Evolutionary conservation across 2,888 invertebrate genomes (phyloP), one percentile per base, ranked within the genome.

Genomic region (Homarus gammarus): DNA sequence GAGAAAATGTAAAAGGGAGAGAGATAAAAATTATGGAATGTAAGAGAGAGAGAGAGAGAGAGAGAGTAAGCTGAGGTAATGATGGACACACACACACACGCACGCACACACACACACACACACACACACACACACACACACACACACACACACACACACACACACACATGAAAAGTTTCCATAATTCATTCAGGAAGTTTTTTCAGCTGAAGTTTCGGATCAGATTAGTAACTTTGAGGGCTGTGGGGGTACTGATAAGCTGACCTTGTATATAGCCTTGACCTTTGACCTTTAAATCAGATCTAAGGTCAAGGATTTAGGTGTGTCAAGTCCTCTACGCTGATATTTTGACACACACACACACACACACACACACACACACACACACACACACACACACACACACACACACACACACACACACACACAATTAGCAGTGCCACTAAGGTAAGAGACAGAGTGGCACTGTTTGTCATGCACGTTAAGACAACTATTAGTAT

Each of bases 141-240:
- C 72, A 72, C 72, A 72, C 72, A 72, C 72, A 72, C 72, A 72
- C 72, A 72, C 72, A 72, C 72, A 72, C 72, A 72, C 72, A 72
- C 72, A 72, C 72, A 72, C 72, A 72, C 72, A 70, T 27, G 27
- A 12, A 70, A 12, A 6, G 38, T 10, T n/a, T 1, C 3, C 12
- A 6, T n/a, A 15, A 75, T 22, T 6, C 40, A 27, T 40, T 33
- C 73, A 73, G 33, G 38, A 3, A 73, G 38, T 38, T 36, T 38
- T 36, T 38, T 36, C 73, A 73, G 36, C 33, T 38, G 38, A 33
- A n/a, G n/a, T n/a, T n/a, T n/a, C n/a, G n/a, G n/a, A n/a, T n/a
- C n/a, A n/a, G n/a, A n/a, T n/a, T n/a, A n/a, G n/a, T n/a, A n/a
- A n/a, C n/a, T n/a, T n/a, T n/a, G n/a, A n/a, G n/a, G n/a, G n/a